Evolutionary conservation across 2,113 vertebrate species (phyloP), one percentile per base, ranked within the genome.

Genomic region (Leptodactylus fuscus): DNA sequence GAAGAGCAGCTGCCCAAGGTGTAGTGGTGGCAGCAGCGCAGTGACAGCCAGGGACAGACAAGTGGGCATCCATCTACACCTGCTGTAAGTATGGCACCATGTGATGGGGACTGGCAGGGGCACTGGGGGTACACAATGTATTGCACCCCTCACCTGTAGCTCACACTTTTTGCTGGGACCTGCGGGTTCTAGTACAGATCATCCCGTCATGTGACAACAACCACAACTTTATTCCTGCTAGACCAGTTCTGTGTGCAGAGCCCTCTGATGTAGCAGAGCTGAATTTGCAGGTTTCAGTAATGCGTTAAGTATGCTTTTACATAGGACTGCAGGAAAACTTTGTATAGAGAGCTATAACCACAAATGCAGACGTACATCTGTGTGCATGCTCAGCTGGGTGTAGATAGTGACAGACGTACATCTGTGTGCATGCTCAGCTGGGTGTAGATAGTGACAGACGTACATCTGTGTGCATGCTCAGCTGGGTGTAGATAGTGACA

Each of bases 1-100:
- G 76, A 55, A 74, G 3, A n/a, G 27, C 46, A 51, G 44, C 24
- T 8, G 46, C 24, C 10, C 12, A 5, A 12, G 29, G 49, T 36
- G 76, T 78, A n/a, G 76, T 20, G 7, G 27, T 78, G 20, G 32
- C 76, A 78, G 75, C 36, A 78, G 75, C 36, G 49, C 76, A 11
- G 74, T 36, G 74, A 53, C 74, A 53, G 18, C 71, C 10, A 41
- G 18, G 13, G 2, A 32, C 48, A 34, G 27, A 24, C 4, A 38
- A 0, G 53, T 2, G 29, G 13, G 1, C 7, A 22, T 6, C 3
- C 4, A 3, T 1, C 20, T 0, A 27, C 24, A 34, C 18, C 16
- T 8, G 20, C 32, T 36, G 76, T 78, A 32, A 78, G 76, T 78
- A 78, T 51, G 12, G 1, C 15, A 18, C 74, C 9, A 20, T 18